Evolutionary conservation across 1,140 invertebrate genomes (phyloP), one percentile per base, ranked within the genome.

Genomic region (Triops cancriformis): DNA sequence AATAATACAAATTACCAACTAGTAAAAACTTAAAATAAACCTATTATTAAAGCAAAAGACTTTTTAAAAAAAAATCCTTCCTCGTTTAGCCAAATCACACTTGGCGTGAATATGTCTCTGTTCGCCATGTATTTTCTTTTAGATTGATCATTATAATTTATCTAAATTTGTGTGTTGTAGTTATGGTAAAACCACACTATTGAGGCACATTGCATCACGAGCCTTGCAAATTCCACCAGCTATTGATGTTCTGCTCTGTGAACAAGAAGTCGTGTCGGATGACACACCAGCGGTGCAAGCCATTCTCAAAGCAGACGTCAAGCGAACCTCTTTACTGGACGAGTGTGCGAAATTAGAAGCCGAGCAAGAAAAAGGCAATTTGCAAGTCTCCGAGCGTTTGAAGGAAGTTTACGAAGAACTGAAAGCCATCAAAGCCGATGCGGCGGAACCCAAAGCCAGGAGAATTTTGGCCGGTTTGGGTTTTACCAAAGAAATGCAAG

Each of bases 111-210:
- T n/a, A n/a, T n/a, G n/a, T n/a, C n/a, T n/a, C n/a, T n/a, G n/a
- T n/a, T n/a, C n/a, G n/a, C n/a, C n/a, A n/a, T n/a, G n/a, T n/a
- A n/a, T 76, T 75, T 78, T 79, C 10, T 78, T 75, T 75, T 75
- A 64, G 43, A 31, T 51, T 73, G 75, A 43, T 73, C 43, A 72
- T 64, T 41, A 43, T 23, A 43, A 31, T 74, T 51, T 77, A 14
- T 78, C 73, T 79, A 78, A 12, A 77, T 74, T 73, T 76, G 77
- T 81, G 76, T 81, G 82, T 84, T 84, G 77, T 77, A 93, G 92
- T 3, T 96, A 99, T 87, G 98, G 98, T 14, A 99, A 99, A 88
- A 99, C 98, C n/a, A 99, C 98, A 0, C 84, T 99, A 18, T 85
- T 99, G 23, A 90, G 96, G 76, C 97, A 99, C 83, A 92, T 99